phyloP scores from a whole-genome alignment of 2,113 vertebrate genomes.

The Pelvicachromis taeniatus region DNA sequence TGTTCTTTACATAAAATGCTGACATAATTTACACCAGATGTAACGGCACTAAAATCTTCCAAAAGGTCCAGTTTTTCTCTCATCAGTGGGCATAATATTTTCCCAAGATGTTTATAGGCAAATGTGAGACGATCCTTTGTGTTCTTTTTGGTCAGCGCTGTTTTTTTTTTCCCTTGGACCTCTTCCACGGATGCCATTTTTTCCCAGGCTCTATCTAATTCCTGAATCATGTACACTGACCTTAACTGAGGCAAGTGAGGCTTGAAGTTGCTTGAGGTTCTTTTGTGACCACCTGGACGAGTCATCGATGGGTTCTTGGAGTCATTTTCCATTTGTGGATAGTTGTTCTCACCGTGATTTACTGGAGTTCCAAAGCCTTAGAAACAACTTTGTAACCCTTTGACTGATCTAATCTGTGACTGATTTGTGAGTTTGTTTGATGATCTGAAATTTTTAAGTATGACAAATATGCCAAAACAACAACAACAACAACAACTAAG shows the following conservation, averaged over 20 bases:
- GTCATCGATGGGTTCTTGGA: background rate
- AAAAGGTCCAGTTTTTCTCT: background rate
- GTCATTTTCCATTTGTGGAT: background rate
- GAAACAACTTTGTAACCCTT: background rate
- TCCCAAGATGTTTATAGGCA: background rate
- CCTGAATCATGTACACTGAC: background rate
- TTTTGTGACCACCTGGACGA: background rate
- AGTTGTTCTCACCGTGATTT: background rate
- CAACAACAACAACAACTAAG: background rate
- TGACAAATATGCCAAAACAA: background rate
- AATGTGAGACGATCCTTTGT: background rate
- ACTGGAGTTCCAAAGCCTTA: background rate
- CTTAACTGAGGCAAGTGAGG: background rate
- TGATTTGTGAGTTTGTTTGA: background rate
- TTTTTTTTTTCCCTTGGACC: background rate
- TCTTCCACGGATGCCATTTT: background rate
- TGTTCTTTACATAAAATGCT: too few species aligned
- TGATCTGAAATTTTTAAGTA: background rate
- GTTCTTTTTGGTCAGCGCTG: background rate
- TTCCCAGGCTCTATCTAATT: background rate
- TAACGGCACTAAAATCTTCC: background rate
- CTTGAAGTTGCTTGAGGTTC: background rate
- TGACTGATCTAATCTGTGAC: too few species aligned
- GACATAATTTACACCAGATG: too few species aligned
- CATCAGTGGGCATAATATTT: background rate